phyloP scores from a whole-genome alignment of 2,888 invertebrate species.

The Brenthis daphne region DNA sequence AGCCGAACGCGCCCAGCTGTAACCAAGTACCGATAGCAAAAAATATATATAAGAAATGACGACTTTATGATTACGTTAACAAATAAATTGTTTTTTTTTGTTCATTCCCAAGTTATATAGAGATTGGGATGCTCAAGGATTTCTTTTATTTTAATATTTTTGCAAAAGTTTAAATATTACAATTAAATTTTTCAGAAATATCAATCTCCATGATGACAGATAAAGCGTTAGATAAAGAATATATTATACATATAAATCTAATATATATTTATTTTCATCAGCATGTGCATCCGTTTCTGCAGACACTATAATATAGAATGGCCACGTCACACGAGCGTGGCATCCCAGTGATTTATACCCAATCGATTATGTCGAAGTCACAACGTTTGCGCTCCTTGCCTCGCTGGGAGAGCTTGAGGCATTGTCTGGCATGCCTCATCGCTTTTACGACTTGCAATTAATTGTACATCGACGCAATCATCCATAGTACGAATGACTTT shows the following conservation, averaged over 20 bases:
- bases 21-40: conserved; percentile 52
- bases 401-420: conserved; percentile 46
- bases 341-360: conserved; percentile 64
- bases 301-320: conserved; percentile 45
- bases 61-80: no score
- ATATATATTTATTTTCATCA: no score
- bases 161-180: no score
- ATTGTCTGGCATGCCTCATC: conserved; percentile 57
- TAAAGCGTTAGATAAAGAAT: no score
- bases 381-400: conserved; percentile 60
- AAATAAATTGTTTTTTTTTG: no score
- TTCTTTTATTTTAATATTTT: no score
- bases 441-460: conserved; percentile 71
- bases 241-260: no score
- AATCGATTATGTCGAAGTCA: conserved; percentile 58
- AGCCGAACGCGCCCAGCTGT: conserved; percentile 58
- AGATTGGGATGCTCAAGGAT: no score
- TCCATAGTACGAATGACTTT: conserved; percentile 42
- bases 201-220: no score
- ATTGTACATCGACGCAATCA: conserved; percentile 64
- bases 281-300: conserved; percentile 39
- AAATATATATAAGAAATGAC: conserved; percentile 16
- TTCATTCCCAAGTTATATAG: no score
- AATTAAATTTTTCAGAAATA: no score
- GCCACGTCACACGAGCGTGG: conserved; percentile 64